Evolutionary conservation across 2,888 invertebrate genomes (phyloP).

Genomic region (Phortica okadai): DNA sequence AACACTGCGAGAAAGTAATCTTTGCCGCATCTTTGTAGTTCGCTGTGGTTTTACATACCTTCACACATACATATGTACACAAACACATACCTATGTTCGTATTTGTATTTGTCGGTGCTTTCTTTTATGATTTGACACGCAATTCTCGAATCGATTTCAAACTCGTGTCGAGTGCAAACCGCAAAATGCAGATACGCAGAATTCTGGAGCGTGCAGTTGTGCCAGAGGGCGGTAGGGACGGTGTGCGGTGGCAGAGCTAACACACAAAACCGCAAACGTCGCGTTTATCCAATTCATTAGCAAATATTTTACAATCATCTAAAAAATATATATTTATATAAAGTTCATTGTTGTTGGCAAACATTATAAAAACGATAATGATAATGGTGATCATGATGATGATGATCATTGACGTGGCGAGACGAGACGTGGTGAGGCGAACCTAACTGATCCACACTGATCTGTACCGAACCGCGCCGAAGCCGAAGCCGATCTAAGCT

Average conservation of each 20-base stretch:
- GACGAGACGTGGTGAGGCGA: background rate
- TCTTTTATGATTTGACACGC: background rate
- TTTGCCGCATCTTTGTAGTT: too few species aligned
- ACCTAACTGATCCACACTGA: constrained; percentile 22
- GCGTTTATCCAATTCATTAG: constrained; percentile 62
- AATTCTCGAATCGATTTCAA: background rate
- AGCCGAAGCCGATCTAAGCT: constrained; percentile 39
- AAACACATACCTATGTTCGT: background rate
- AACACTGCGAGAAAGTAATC: too few species aligned
- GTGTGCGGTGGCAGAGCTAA: background rate
- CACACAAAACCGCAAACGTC: constrained; percentile 47
- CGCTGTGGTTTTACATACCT: too few species aligned
- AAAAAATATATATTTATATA: constrained; percentile 30
- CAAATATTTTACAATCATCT: constrained; percentile 34
- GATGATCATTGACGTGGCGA: too few species aligned
- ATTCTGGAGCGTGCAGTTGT: background rate
- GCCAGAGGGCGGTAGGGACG: background rate
- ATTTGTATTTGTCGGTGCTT: background rate
- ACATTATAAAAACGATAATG: constrained; percentile 31
- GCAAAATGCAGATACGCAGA: background rate
- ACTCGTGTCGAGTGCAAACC: background rate
- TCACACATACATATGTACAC: too few species aligned
- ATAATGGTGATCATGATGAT: background rate
- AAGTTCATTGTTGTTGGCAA: constrained; percentile 47
- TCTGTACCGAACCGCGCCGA: constrained; percentile 18